Evolutionary conservation across 2,113 vertebrate genomes (phyloP), one percentile per base, ranked within the genome.

Genomic region (Tachysurus fulvidraco): DNA sequence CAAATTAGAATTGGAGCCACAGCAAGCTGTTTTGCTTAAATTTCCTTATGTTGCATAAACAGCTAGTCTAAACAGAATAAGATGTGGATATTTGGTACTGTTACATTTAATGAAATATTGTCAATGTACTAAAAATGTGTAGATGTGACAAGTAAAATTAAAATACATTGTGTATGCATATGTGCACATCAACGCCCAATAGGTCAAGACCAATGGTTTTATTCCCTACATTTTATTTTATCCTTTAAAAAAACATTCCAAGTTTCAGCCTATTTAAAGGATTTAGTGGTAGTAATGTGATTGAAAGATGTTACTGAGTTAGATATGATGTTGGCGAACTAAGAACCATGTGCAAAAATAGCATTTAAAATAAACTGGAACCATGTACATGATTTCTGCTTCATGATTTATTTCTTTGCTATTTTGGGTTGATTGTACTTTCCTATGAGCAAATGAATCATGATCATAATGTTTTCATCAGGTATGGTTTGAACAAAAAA

Each of bases 1-100:
- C 0, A 0, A 59, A 0, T 88, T 97, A 74, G 83, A 2, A 5
- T 60, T 98, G 17, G 87, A 83, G 41, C 92, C 96, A 0, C 55
- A 90, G 0, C 94, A 97, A 87, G 96, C 95, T 1, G 88, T 94
- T 44, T 88, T 98, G 78, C 91, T 97, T 52, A 92, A 23, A 30
- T 96, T 96, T 83, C 93, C 95, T 16, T 95, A 95, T 1, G 21
- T 74, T 3, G 90, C 91, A 28, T 97, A 94, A 90, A 89, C 4
- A 8, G 16, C 16, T 69, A 10, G 82, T 52, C 23, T n/a, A 17
- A 13, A 78, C 1, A 17, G 46, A 9, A 9, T 7, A 59, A 50
- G 19, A 46, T 55, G 1, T 83, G n/a, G 30, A 64, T 83, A 52
- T 69, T 64, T 55, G 87, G 46, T 21, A n/a, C 74, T 89, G 88